A percentile compares a stretch with the other conserved stretches of the same genome.
These are phyloP conservation scores for Sebastolobus altivelis DNA, from an alignment of 2,797 vertebrate genomes.

Conservation along the genomic window DNA sequence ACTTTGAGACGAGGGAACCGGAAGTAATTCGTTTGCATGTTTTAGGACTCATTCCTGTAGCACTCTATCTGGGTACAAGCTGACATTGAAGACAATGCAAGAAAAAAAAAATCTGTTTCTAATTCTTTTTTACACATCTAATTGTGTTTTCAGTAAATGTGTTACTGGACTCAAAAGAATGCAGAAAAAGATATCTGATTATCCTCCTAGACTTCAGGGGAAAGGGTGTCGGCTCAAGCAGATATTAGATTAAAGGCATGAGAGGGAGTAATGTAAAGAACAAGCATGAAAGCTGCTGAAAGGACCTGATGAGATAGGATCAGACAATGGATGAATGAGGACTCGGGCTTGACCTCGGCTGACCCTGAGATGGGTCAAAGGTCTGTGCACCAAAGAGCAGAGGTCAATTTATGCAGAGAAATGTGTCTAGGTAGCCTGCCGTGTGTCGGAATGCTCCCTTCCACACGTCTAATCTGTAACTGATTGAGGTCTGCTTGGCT, in stretches of 20 bases:
- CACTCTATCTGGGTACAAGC: neutral
- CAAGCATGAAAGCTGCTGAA: constrained; percentile 47
- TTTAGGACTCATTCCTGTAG: too few species aligned
- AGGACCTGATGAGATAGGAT: constrained; percentile 56
- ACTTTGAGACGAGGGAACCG: too few species aligned
- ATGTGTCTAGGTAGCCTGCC: constrained; percentile 51
- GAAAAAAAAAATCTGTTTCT: neutral
- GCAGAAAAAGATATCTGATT: neutral
- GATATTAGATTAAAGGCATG: constrained; percentile 1
- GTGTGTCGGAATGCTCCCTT: constrained; percentile 50
- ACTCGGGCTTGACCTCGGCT: constrained; percentile 42
- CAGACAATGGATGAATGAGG: constrained; percentile 50
- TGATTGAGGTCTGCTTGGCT: constrained; percentile 54
- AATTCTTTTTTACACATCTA: neutral
- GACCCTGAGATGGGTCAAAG: constrained; percentile 56
- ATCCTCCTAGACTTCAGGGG: neutral
- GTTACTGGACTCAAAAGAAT: neutral
- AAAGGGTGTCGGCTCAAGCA: constrained; percentile 1
- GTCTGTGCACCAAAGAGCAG: constrained; percentile 31
- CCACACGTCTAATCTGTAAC: constrained; percentile 60
- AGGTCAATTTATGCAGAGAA: constrained; percentile 51
- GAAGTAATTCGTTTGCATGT: too few species aligned
- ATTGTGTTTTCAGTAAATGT: neutral
- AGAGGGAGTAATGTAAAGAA: constrained; percentile 29
- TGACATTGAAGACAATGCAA: neutral